Conservation (phyloP, 2,113 vertebrate genomes). For the Micromys minutus region DNA sequence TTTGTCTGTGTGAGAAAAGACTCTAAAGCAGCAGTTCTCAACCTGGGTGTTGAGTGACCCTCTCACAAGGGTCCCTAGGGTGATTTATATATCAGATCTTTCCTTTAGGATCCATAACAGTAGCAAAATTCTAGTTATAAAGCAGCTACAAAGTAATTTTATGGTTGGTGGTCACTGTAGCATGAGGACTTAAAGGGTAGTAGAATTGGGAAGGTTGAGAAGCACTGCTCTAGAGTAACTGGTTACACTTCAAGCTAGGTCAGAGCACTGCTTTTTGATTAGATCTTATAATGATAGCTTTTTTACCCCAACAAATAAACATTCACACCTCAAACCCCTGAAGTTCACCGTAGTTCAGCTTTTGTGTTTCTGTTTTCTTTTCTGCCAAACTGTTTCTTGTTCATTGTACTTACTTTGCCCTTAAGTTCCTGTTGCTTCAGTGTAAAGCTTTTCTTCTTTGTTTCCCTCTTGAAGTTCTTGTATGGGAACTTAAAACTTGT, state of each 20-base stretch:
- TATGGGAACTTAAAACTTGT: neutral
- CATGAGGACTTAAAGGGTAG: neutral
- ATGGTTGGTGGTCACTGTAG: neutral
- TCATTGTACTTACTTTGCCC: too few relatives aligned
- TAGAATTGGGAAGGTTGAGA: neutral
- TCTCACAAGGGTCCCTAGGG: neutral
- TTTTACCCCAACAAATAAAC: too few relatives aligned
- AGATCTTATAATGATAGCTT: constrained; percentile 63
- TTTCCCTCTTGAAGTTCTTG: neutral
- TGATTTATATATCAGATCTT: neutral
- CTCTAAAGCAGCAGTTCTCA: constrained; percentile 91
- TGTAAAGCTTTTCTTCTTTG: neutral
- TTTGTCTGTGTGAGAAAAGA: constrained; percentile 91
- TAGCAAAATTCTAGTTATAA: neutral
- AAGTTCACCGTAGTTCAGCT: constrained; percentile 87
- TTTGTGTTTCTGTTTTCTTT: neutral
- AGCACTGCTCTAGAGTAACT: constrained; percentile 67
- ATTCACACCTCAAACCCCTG: constrained; percentile 94
- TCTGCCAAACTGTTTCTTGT: neutral
- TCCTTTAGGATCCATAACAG: neutral
- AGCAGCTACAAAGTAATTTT: neutral
- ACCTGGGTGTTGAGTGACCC: neutral
- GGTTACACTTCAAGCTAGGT: neutral
- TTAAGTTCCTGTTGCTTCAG: neutral
- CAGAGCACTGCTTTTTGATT: neutral